Base-by-base conservation (phyloP, 2,888 invertebrate species). In the Drosophila setosimentum region DNA sequence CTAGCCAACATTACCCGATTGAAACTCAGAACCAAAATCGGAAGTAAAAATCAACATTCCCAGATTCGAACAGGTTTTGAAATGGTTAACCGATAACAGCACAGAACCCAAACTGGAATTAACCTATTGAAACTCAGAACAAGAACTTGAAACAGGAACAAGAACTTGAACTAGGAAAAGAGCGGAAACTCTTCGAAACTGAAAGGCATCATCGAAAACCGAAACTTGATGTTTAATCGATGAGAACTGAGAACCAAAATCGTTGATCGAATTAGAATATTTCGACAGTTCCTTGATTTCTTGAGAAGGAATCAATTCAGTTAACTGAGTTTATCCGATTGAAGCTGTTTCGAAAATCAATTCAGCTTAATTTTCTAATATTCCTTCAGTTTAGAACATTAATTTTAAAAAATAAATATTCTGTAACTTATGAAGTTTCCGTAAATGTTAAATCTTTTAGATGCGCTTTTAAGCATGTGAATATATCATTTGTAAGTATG, bases 401-500 rank as follows among this genome's bases (percentile, higher is more conserved):
- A 11, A 42, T 0, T 21, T 42, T n/a, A n/a, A n/a, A 3, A 16
- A 8, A 8, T 8, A 16, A 24, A 45, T 24, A 45, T 45, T 24
- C 4, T 24, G 45, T 1, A 16, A 16, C 4, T 24, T 45, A 45
- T 24, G 16, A 24, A 45, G 45, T 16, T 45, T 21, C 4, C 16
- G 13, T 16, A 49, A 29, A 18, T n/a, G n/a, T 18, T 18, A 49
- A 18, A 24, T 24, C n/a, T 65, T 32, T 27, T 16, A 54, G 45
- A 16, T 27, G 24, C 24, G 30, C 21, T 51, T 53, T 35, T 48
- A 64, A 32, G 54, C 16, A 4, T 6, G 27, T 16, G 29, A 11
- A 72, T 70, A 37, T 53, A 45, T 78, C 50, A 24, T 33, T 13
- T 30, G 55, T 4, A 45, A 50, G 21, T 10, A 11, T 4, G 33